Base-by-base conservation (phyloP, 2,888 invertebrate species). In the Notodromas monacha region DNA sequence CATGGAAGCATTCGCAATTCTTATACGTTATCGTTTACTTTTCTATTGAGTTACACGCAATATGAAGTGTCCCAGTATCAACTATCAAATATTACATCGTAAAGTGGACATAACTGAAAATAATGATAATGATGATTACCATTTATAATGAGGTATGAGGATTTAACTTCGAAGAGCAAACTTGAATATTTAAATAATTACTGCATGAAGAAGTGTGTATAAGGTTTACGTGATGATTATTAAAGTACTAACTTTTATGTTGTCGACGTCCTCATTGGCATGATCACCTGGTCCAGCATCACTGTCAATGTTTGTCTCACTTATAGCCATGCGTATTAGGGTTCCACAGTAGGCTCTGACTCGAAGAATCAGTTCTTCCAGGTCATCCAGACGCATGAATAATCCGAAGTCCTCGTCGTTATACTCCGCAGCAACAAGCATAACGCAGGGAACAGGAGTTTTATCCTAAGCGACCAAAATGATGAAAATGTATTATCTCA, bases 1-100 rank as follows among this genome's bases (percentile, higher is more conserved):
- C 21, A 21, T 21, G 21, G 21, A 21, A 21, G 21, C 21, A 21
- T 21, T 21, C 21, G 21, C 21, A 21, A 21, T 21, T 21, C 21
- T 21, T 21, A 21, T 21, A 21, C 21, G 21, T 21, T 21, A 21
- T 21, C 21, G 21, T 21, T 21, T 21, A 21, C 21, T 21, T 21
- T 21, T 21, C 21, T 21, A 21, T 21, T 21, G 21, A 21, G 21
- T 21, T 21, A 21, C 21, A 21, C 21, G 21, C 21, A 21, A 21
- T 21, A 21, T 21, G 21, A 21, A 21, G 21, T 21, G 21, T 21
- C 21, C 21, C 21, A 21, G 21, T 21, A 21, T 21, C 21, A 21
- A 21, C 21, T 21, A 21, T 21, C 21, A 21, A 21, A 21, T 21
- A 21, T 21, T 21, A 21, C 21, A 21, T 21, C 21, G 21, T 21